Base-by-base conservation (phyloP, 2,113 vertebrate species). In the Myocastor coypus region DNA sequence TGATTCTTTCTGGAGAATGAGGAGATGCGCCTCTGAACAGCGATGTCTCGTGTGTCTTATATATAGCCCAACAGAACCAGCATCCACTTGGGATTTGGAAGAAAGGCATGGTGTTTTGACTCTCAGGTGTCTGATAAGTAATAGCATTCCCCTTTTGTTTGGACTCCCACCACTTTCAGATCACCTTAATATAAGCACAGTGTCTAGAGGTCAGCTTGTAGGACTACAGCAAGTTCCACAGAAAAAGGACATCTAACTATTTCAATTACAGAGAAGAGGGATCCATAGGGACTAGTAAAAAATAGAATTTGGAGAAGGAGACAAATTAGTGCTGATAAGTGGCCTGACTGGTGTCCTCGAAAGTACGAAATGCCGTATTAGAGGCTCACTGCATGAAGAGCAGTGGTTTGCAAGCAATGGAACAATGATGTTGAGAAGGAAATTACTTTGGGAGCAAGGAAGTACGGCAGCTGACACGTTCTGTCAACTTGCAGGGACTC, bases 251-350 rank as follows among this genome's bases (percentile, higher is more conserved):
- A 94, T 94, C 89, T 94, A 94, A 96, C 89, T 96, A 92, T 86
- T 90, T 96, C 59, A 95, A 78, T 71, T 88, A 83, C 81, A 89
- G 86, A 92, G 68, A n/a, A 69, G 80, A 96, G 82, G 34, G 46
- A 84, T 89, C 96, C 94, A 84, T 32, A 57, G 96, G 92, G 94
- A 95, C 75, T 64, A 87, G 91, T 87, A 66, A 95, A 87, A 92
- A 94, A 91, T 87, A 94, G 92, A 92, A 96, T 92, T 75, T 94
- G 89, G 91, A 96, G 81, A 69, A 96, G 57, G 69, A 97, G 85
- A 91, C 84, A 97, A 93, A 97, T 97, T 87, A 92, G 81, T 81
- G 63, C 83, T 96, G 91, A 84, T 94, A 95, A 94, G 96, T 95
- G 64, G 64, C 86, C 63, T 90, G 92, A 87, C 61, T 82, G 94